phyloP scores from a whole-genome alignment of 2,888 invertebrate species.

The Pinctada fucata region DNA sequence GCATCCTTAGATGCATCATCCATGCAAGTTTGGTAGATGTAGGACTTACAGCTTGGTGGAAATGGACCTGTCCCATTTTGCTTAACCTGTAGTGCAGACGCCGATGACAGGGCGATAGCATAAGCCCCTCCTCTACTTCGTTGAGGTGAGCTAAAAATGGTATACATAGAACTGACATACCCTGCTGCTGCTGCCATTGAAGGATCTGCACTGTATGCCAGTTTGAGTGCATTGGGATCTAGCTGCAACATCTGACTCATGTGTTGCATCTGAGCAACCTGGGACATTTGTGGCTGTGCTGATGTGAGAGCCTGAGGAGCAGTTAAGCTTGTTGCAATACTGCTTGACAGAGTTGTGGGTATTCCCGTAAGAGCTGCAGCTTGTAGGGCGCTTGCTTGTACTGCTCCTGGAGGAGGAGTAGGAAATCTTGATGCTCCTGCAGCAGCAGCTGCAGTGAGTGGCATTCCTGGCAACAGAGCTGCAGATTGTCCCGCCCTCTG shows the following conservation, averaged over 20 bases:
- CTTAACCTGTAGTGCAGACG: too few species aligned
- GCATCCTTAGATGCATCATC: too few species aligned
- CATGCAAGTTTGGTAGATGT: too few species aligned
- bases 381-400: constrained; percentile 16
- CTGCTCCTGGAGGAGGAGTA: constrained; percentile 30
- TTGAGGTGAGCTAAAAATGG: too few species aligned
- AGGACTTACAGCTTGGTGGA: too few species aligned
- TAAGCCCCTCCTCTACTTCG: too few species aligned
- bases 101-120: too few species aligned
- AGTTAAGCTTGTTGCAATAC: not conserved
- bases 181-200: constrained; percentile 4
- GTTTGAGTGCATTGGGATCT: constrained; percentile 21
- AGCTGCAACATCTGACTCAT: constrained; percentile 23
- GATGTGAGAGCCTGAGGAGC: not conserved
- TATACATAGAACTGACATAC: too few species aligned
- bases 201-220: constrained; percentile 19
- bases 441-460: constrained; percentile 42
- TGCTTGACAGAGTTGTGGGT: not conserved
- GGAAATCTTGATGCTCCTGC: constrained; percentile 46
- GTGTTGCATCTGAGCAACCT: not conserved
- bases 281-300: not conserved
- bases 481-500: constrained; percentile 43
- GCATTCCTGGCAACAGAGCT: constrained; percentile 44
- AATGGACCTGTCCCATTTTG: too few species aligned
- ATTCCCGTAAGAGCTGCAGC: constrained; percentile 22